phyloP scores from a whole-genome alignment of 2,797 vertebrate genomes.

The Lepus townsendii region DNA sequence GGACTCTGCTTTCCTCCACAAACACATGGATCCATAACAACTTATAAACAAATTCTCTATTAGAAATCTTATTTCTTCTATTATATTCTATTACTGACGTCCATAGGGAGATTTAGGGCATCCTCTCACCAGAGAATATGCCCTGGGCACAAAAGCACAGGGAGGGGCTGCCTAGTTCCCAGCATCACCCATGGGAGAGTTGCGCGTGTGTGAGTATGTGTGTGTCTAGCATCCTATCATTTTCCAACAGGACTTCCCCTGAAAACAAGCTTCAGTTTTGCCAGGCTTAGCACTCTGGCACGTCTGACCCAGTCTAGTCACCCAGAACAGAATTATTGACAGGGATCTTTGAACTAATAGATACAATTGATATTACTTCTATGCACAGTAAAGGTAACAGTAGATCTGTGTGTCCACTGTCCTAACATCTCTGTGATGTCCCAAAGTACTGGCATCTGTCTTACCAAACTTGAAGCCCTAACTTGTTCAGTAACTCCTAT shows the following conservation, averaged over 20 bases:
- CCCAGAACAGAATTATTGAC: not conserved
- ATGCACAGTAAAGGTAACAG: not conserved
- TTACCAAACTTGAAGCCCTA: not conserved
- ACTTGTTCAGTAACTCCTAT: not conserved
- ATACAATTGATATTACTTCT: not conserved
- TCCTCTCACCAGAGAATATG: not conserved
- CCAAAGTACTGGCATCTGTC: not conserved
- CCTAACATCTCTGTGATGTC: not conserved
- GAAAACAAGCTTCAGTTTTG: not conserved
- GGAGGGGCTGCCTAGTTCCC: not conserved
- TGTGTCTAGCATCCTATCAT: accelerated
- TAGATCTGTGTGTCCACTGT: too few relatives aligned
- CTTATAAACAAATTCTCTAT: not conserved
- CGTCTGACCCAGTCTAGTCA: accelerated
- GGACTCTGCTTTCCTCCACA: not conserved
- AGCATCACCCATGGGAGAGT: not conserved
- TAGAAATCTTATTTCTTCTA: too few relatives aligned
- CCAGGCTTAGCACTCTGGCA: not conserved
- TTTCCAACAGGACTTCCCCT: not conserved
- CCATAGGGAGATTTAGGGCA: not conserved
- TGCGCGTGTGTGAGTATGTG: not conserved
- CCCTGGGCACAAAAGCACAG: not conserved
- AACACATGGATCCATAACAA: not conserved
- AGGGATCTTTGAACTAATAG: not conserved
- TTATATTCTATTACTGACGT: not conserved